These are phyloP conservation scores for Mesochorus sp. DNA, from an alignment of 2,888 invertebrate species.

Conservation along the genomic window DNA sequence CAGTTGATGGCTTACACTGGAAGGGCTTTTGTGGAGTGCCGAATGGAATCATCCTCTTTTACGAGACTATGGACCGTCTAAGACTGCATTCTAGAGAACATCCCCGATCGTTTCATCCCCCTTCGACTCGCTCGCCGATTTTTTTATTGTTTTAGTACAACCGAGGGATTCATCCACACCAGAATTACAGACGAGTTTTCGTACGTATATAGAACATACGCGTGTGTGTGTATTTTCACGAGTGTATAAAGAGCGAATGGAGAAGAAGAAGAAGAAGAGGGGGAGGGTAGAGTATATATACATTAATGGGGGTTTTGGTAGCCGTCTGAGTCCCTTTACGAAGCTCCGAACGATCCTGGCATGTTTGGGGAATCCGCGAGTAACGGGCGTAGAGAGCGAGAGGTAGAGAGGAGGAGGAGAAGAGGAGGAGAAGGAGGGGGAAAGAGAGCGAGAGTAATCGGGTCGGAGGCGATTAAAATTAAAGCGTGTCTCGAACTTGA, in stretches of 20 bases:
- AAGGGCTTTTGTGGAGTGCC: no score
- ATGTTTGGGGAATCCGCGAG: constrained; percentile 7
- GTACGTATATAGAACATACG: not conserved
- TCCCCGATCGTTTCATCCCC: no score
- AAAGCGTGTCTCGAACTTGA: constrained; percentile 51
- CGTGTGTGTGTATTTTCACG: not conserved
- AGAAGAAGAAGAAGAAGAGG: no score
- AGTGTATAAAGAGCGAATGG: no score
- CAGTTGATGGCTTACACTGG: no score
- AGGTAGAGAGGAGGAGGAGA: not conserved
- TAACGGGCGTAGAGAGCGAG: not conserved
- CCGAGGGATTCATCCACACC: constrained; percentile 38
- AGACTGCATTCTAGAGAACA: no score
- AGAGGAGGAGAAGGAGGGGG: not conserved
- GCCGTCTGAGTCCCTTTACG: constrained; percentile 1
- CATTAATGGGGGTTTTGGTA: constrained; percentile 23
- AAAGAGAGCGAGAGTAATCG: constrained; percentile 28
- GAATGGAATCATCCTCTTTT: no score
- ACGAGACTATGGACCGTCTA: no score
- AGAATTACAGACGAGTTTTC: not conserved
- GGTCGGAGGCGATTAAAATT: constrained; percentile 56
- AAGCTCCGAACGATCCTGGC: constrained; percentile 16
- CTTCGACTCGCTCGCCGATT: constrained; percentile 14
- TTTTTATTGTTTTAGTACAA: constrained; percentile 26
- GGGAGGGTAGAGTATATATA: not conserved